These are phyloP conservation scores for Cheilosia soror DNA, from an alignment of 2,888 invertebrate species.

Conservation along the genomic window DNA sequence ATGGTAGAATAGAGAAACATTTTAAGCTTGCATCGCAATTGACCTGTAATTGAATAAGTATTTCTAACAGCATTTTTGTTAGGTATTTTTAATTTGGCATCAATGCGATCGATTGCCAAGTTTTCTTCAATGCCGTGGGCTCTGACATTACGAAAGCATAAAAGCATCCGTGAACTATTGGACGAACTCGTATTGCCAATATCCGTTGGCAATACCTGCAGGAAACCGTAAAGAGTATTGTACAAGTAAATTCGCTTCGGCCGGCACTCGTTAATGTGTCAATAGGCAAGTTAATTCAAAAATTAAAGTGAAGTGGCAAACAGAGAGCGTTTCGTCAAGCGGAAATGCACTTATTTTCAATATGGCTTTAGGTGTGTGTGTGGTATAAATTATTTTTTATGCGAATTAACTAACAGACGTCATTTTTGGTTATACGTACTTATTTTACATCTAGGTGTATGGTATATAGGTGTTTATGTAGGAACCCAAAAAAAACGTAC, in stretches of 20 bases:
- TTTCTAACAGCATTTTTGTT: constrained; percentile 27
- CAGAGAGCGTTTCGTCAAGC: background rate
- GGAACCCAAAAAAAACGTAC: too few species aligned
- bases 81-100: constrained; percentile 59
- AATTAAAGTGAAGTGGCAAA: background rate
- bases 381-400: background rate
- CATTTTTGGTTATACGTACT: too few species aligned
- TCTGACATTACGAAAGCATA: constrained; percentile 11
- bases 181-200: constrained; percentile 32
- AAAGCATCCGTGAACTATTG: constrained; percentile 43
- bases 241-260: background rate
- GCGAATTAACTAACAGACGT: background rate
- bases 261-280: background rate
- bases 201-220: constrained; percentile 36
- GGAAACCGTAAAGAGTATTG: constrained; percentile 7
- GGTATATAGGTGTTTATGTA: too few species aligned
- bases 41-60: constrained; percentile 19
- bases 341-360: background rate
- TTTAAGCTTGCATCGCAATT: constrained; percentile 54
- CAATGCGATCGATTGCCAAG: constrained; percentile 34
- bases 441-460: too few species aligned
- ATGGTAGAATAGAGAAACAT: constrained; percentile 32
- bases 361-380: background rate
- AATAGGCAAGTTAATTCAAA: constrained; percentile 13
- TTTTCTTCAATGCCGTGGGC: constrained; percentile 40